These are phyloP conservation scores for Gymnocephalus cernua DNA, from an alignment of 2,113 vertebrate genomes.

Conservation along the genomic window DNA sequence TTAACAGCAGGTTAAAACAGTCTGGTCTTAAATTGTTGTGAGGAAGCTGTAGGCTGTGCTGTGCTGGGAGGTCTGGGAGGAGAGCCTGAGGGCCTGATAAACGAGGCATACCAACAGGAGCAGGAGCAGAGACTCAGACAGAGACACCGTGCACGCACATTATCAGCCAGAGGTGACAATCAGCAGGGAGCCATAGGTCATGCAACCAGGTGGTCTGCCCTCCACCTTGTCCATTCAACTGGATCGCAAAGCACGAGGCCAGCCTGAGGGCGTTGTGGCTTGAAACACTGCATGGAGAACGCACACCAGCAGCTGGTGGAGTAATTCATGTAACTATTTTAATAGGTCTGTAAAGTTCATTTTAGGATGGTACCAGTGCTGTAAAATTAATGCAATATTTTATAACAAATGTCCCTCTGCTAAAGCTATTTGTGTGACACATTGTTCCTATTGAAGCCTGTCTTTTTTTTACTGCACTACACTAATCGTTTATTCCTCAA, in stretches of 20 bases:
- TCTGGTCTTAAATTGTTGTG: conserved; percentile 64
- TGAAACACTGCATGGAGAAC: conserved; percentile 41
- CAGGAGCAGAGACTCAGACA: conserved; percentile 51
- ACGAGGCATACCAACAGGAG: conserved; percentile 65
- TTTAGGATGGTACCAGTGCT: conserved; percentile 38
- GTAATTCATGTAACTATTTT: conserved; percentile 57
- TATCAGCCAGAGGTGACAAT: conserved; percentile 74
- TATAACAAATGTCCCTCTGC: conserved; percentile 26
- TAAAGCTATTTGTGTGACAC: conserved; percentile 30
- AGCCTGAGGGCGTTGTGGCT: conserved; percentile 34
- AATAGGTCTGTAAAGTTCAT: conserved; percentile 41
- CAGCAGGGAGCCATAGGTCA: conserved; percentile 68
- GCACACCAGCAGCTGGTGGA: conserved; percentile 53
- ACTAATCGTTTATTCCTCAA: conserved; percentile 7
- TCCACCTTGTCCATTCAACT: conserved; percentile 62
- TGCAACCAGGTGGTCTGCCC: conserved; percentile 71
- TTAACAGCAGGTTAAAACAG: conserved; percentile 60
- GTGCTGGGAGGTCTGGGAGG: conserved; percentile 70
- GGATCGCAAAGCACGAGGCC: conserved; percentile 10
- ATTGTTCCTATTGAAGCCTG: background rate
- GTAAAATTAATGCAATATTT: conserved; percentile 46
- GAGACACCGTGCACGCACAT: conserved; percentile 40
- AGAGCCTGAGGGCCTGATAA: conserved; percentile 62
- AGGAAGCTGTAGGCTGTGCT: conserved; percentile 43
- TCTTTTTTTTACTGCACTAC: background rate